Percentiles rank a stretch among this genome's conserved stretches.
Evolutionary conservation across 2,888 invertebrate species (phyloP).

Genomic region (Campaea margaritaria): DNA sequence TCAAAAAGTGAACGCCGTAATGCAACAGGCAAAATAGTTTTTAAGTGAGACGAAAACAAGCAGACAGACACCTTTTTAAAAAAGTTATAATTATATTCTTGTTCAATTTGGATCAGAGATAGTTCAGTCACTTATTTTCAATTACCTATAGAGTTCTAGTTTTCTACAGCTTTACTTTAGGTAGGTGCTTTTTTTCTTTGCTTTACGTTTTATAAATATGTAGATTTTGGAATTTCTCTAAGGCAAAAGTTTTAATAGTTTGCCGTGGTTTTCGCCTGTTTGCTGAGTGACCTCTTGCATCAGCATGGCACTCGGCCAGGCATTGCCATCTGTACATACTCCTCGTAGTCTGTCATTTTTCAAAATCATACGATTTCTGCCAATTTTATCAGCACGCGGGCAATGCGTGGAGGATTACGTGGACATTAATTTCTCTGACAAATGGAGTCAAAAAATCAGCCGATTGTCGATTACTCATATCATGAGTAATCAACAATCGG

Average conservation of each 20-base stretch:
- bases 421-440: not conserved
- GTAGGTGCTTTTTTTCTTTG: too few relatives aligned
- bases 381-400: conserved; percentile 26
- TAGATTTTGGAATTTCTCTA: not conserved
- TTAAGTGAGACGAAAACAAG: too few relatives aligned
- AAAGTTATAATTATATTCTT: too few relatives aligned
- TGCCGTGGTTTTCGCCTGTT: conserved; percentile 12
- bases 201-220: too few relatives aligned
- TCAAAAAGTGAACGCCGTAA: too few relatives aligned
- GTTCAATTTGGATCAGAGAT: too few relatives aligned
- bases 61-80: too few relatives aligned
- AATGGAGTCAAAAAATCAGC: conserved; percentile 3
- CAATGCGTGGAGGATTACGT: conserved; percentile 20
- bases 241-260: not conserved
- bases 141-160: too few relatives aligned
- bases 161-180: too few relatives aligned
- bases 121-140: too few relatives aligned
- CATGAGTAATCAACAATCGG: conserved; percentile 5
- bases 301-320: conserved; percentile 36
- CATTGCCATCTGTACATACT: conserved; percentile 15
- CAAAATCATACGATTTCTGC: conserved; percentile 15
- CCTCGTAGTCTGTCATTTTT: conserved; percentile 26
- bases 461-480: conserved; percentile 4
- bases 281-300: conserved; percentile 26
- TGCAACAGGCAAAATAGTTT: too few relatives aligned